Percentiles rank a stretch among this genome's conserved stretches.
Evolutionary conservation across 2,797 vertebrate species (phyloP).

Genomic region (Sebastes kiyomatsui): DNA sequence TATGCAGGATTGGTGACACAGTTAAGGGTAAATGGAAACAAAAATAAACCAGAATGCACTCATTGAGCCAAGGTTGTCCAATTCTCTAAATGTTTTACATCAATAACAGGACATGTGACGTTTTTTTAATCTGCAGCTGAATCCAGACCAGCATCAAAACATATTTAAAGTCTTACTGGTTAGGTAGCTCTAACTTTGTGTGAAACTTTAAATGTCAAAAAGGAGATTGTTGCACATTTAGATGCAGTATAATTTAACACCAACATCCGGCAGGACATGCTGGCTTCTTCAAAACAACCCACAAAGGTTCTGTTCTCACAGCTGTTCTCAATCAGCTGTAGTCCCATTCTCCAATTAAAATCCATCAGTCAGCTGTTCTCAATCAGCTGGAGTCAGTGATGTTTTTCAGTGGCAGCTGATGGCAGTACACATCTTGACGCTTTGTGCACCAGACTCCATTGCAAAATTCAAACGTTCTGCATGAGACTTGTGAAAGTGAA

Average conservation of each 20-base stretch:
- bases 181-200: not conserved
- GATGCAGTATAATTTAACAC: not conserved
- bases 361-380: constrained; percentile 3
- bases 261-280: not conserved
- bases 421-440: not conserved
- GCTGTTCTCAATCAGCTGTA: constrained; percentile 9
- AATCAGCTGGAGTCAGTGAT: not conserved
- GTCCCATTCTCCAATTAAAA: constrained; percentile 2
- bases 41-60: not conserved
- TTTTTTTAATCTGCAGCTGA: not conserved
- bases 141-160: not conserved
- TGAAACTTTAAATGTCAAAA: not conserved
- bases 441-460: not conserved
- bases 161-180: not conserved
- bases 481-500: not conserved
- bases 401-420: not conserved
- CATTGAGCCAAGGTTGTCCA: not conserved
- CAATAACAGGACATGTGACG: not conserved
- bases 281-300: not conserved
- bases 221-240: not conserved
- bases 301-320: not conserved
- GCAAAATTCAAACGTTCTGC: not conserved
- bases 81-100: not conserved
- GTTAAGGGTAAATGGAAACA: not conserved
- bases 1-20: not conserved